Base-by-base conservation (phyloP, 1,140 invertebrate species). In the Agrypnia vestita region DNA sequence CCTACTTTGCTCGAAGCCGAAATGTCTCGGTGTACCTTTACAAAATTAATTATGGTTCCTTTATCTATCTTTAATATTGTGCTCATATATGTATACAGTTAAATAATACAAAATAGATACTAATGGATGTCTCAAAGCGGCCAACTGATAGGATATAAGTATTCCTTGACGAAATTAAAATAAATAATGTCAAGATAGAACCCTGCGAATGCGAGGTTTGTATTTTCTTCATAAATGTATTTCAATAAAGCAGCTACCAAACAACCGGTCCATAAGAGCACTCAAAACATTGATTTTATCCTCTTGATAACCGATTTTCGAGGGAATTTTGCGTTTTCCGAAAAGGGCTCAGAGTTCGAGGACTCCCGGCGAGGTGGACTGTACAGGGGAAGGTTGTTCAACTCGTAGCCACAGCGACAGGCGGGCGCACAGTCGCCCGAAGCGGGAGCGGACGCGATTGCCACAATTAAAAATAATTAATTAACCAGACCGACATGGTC, bases 341-440 rank as follows among this genome's bases (percentile, higher is more conserved):
- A 71, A 49, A 47, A 19, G 46, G 67, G 67, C 44, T 21, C 11
- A 46, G 46, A 1, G 67, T n/a, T 51, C 17, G 17, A 71, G 67
- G 51, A 15, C 46, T 25, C 46, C 47, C 67, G 9, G 67, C 49
- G 46, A 25, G 67, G 67, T 71, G 49, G 67, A 71, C 67, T 71
- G 67, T 71, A 71, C 67, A 1, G 8, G 4, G n/a, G n/a, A 15
- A 47, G 67, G 67, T 71, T 71, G 67, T 71, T 71, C 67, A 71
- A 71, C 67, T 71, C 67, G 67, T 71, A 13, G 47, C 47, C 67
- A 71, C 67, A 51, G 47, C 67, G 51, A 71, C 67, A 71, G 67
- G 21, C 67, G 9, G 67, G 47, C 43, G 47, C 49, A 71, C 67
- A 51, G 17, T 19, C 47, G 13, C 10, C 15, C 67, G 17, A 71